Conservation (phyloP, 92 coral and sea anemone genomes). For the Metridium senile region DNA sequence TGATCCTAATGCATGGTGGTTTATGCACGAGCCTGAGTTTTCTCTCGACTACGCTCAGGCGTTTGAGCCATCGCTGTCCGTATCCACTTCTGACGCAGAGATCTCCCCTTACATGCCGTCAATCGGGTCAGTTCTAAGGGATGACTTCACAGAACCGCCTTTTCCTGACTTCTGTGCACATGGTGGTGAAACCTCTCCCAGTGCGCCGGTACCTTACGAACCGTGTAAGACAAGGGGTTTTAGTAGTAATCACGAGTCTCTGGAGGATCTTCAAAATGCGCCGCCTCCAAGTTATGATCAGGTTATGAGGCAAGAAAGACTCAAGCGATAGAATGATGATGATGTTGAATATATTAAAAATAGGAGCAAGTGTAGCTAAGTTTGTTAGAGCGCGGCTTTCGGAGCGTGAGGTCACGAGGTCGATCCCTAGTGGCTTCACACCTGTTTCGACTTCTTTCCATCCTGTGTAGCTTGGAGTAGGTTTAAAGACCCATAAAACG, state of each 20-base stretch:
- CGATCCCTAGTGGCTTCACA: too few species aligned
- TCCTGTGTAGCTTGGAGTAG: too few species aligned
- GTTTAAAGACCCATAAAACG: too few species aligned
- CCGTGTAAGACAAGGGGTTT: neutral
- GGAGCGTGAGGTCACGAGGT: too few species aligned
- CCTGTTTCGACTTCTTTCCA: too few species aligned
- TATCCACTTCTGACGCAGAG: neutral
- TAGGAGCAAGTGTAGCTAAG: too few species aligned
- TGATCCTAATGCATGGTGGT: slow-evolving; percentile 38
- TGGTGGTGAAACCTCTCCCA: neutral
- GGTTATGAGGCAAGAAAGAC: neutral
- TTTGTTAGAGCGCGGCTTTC: too few species aligned
- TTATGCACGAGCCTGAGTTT: slow-evolving; percentile 7
- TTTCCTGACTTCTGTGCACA: neutral
- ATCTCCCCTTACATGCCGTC: neutral
- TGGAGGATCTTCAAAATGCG: neutral
- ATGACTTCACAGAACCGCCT: neutral
- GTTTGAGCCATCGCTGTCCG: neutral
- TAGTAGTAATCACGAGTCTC: neutral
- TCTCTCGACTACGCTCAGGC: neutral
- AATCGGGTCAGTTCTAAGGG: neutral
- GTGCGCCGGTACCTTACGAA: neutral
- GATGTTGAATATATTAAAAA: too few species aligned
- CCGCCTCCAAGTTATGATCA: slow-evolving; percentile 17
- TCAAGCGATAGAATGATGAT: neutral